Conservation (phyloP, 2,888 invertebrate species). For the Zeuzera pyrina region DNA sequence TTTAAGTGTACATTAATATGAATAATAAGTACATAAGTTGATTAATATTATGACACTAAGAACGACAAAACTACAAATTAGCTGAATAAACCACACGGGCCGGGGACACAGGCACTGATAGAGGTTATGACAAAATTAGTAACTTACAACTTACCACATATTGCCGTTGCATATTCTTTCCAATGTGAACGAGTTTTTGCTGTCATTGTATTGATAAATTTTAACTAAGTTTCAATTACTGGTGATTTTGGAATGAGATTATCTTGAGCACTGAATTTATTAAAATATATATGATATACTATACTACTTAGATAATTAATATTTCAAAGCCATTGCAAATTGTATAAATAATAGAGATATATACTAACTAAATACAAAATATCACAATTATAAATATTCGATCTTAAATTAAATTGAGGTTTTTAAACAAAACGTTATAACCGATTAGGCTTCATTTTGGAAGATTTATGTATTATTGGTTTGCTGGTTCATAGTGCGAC, state of each 20-base stretch:
- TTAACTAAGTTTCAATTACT: constrained; percentile 39
- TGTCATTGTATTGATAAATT: constrained; percentile 55
- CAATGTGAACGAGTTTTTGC: constrained; percentile 70
- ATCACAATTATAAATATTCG: constrained; percentile 71
- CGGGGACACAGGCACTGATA: neutral
- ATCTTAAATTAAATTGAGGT: constrained; percentile 61
- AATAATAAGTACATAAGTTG: too few species aligned
- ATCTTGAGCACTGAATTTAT: constrained; percentile 66
- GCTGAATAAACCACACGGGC: neutral
- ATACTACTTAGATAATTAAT: constrained; percentile 31
- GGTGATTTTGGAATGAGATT: constrained; percentile 69
- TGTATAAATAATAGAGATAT: constrained; percentile 52
- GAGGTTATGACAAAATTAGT: neutral
- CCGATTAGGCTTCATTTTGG: constrained; percentile 71
- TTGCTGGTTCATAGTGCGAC: constrained; percentile 64
- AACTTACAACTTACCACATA: constrained; percentile 57
- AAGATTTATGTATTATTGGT: constrained; percentile 70
- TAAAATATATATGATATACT: constrained; percentile 40
- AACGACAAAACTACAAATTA: too few species aligned
- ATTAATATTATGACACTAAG: too few species aligned
- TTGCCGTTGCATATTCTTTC: constrained; percentile 72
- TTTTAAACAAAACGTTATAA: constrained; percentile 66
- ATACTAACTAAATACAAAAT: constrained; percentile 70
- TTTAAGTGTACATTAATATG: too few species aligned
- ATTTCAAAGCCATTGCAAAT: constrained; percentile 60